These are phyloP conservation scores for Pseudomugil tenellus DNA, from an alignment of 2,797 vertebrate species.

Conservation along the genomic window DNA sequence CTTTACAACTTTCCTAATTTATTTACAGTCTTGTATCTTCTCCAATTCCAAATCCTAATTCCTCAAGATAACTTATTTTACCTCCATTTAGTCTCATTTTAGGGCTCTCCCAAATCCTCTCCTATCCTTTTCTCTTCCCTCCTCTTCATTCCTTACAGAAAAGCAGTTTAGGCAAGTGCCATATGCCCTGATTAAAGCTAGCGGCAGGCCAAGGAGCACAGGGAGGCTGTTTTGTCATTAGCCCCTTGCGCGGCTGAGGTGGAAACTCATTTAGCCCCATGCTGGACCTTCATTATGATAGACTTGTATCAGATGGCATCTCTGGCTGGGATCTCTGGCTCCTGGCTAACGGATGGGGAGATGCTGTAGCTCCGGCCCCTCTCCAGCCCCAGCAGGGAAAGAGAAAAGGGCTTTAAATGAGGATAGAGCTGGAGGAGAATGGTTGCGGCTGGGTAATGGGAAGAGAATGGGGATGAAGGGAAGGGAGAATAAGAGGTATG, in stretches of 20 bases:
- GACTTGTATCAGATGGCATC: constrained; percentile 97
- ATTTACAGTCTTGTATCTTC: neutral
- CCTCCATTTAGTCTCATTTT: constrained; percentile 27
- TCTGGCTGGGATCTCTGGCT: constrained; percentile 87
- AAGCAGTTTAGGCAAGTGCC: constrained; percentile 89
- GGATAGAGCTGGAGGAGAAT: constrained; percentile 61
- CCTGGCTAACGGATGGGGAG: constrained; percentile 84
- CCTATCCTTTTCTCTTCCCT: constrained; percentile 29
- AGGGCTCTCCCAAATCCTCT: constrained; percentile 40
- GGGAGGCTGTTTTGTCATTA: constrained; percentile 95
- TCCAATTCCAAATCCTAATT: constrained; percentile 3
- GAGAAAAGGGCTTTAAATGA: constrained; percentile 71
- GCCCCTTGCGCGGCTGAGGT: constrained; percentile 94
- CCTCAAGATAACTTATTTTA: constrained; percentile 4
- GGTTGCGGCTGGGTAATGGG: constrained; percentile 46
- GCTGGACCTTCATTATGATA: constrained; percentile 99
- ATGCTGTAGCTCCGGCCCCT: constrained; percentile 82
- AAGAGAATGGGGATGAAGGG: constrained; percentile 38
- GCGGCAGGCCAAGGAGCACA: constrained; percentile 87
- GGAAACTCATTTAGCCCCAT: constrained; percentile 99
- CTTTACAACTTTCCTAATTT: constrained; percentile 7
- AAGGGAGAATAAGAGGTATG: constrained; percentile 18
- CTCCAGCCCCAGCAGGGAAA: constrained; percentile 84
- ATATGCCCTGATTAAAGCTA: constrained; percentile 94
- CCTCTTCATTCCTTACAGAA: constrained; percentile 66